Base-by-base conservation (phyloP, 1,140 invertebrate genomes). In the Meloidogyne chitwoodi region DNA sequence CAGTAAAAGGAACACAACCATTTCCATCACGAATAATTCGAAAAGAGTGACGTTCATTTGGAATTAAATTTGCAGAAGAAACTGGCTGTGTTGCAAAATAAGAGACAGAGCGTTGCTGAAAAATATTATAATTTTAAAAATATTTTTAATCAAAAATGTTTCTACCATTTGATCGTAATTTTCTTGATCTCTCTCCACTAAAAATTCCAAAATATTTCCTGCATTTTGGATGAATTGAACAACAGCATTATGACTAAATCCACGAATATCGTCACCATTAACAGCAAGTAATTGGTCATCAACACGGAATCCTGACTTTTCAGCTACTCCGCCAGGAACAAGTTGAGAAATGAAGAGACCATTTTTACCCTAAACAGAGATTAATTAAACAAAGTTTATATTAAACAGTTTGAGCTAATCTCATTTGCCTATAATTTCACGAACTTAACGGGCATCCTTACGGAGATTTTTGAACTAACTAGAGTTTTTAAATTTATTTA, bases 301-400 rank as follows among this genome's bases (percentile, higher is more conserved):
- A 22, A 88, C 92, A 87, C 90, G 90, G 10, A 95, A 90, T 61
- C 93, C 94, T 62, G 93, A 92, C 67, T 90, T 83, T 80, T 93
- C 92, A 8, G 94, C 93, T 76, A 93, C 93, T 29, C 94, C 93
- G 87, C 92, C 93, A 83, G 93, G 91, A n/a, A 93, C 93, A 38
- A 99, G 93, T 85, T 93, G 90, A 19, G 90, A 91, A 41, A 91
- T 88, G 84, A 91, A 91, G 31, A 91, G 88, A 74, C 89, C 88
- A 16, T 73, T 68, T 65, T 84, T 81, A n/a, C 77, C 77, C 68
- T 81, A 31, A 41, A n/a, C 31, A 74, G 44, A 24, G 26, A 79
- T 77, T 56, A 6, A 22, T 79, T 24, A 0, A 19, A 29, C 19
- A 14, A 69, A 41, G 38, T 38, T n/a, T n/a, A n/a, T n/a, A n/a